Conservation (phyloP, 2,113 vertebrate species). For the Sphyrna mokarran region DNA sequence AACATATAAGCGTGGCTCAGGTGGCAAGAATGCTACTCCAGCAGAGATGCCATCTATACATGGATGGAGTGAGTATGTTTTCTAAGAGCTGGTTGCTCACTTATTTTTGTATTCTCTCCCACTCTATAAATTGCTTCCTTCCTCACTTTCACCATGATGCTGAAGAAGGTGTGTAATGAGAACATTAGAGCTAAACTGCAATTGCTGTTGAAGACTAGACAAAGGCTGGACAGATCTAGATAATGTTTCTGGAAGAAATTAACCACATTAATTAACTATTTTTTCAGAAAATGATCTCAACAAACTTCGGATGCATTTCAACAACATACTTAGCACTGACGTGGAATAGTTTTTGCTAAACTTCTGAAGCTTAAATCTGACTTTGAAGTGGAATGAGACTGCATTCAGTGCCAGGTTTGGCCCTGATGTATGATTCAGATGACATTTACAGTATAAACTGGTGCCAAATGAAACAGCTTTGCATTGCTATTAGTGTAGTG, state of each 20-base stretch:
- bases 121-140: background rate
- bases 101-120: background rate
- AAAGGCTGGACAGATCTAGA: background rate
- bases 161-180: background rate
- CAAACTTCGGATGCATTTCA: background rate
- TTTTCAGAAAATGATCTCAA: background rate
- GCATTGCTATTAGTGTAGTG: background rate
- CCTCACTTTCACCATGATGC: background rate
- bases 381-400: background rate
- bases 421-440: background rate
- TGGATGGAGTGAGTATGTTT: background rate
- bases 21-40: background rate
- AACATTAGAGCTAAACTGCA: background rate
- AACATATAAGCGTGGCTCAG: background rate
- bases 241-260: background rate
- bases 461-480: background rate
- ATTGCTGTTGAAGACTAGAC: background rate
- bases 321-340: background rate
- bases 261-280: background rate
- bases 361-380: background rate
- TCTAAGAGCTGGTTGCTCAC: background rate
- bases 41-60: background rate
- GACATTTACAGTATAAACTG: background rate
- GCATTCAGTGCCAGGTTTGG: background rate
- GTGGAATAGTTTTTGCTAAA: background rate